Base-by-base conservation (phyloP, 2,888 invertebrate species). In the Sphaerophoria taeniata region DNA sequence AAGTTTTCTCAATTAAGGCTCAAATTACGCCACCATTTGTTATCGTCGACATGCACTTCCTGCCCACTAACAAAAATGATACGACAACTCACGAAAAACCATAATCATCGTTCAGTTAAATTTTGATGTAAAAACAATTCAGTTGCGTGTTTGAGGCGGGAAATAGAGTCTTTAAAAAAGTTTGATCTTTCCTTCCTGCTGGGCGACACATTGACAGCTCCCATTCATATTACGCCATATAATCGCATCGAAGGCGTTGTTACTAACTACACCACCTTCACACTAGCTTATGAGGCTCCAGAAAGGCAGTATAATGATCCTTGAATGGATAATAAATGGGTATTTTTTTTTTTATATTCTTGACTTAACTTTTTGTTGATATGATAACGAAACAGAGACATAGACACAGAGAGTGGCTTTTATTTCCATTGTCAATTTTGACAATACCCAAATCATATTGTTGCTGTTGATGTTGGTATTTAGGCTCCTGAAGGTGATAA, bases 261-360 rank as follows among this genome's bases (percentile, higher is more conserved):
- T 71, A n/a, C 12, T 24, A 31, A n/a, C 14, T 14, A 47, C 14
- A 47, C 14, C n/a, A 14, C 2, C 24, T 24, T 24, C 24, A 24
- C 24, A 24, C 24, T 24, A n/a, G n/a, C n/a, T n/a, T n/a, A n/a
- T n/a, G 24, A 24, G 24, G 24, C 2, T 24, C n/a, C n/a, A n/a
- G 24, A 14, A 6, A 31, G 55, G 67, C 9, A 51, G 58, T 65
- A 73, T 85, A 85, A 85, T 85, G 85, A 85, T 76, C 69, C 76
- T 76, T 81, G 76, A 85, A 85, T 85, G 61, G 81, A 76, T 80
- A 85, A 80, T 72, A 76, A 85, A 85, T 85, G 81, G 63, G 11
- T 60, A 63, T 34, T 33, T 43, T 43, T n/a, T n/a, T n/a, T 43
- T 9, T 43, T 9, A 24, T 24, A 24, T 24, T 24, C 24, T 24